Percentiles rank a stretch among this genome's conserved stretches.
Conservation (phyloP, 2,888 invertebrate species). For the Magallana nippona region DNA sequence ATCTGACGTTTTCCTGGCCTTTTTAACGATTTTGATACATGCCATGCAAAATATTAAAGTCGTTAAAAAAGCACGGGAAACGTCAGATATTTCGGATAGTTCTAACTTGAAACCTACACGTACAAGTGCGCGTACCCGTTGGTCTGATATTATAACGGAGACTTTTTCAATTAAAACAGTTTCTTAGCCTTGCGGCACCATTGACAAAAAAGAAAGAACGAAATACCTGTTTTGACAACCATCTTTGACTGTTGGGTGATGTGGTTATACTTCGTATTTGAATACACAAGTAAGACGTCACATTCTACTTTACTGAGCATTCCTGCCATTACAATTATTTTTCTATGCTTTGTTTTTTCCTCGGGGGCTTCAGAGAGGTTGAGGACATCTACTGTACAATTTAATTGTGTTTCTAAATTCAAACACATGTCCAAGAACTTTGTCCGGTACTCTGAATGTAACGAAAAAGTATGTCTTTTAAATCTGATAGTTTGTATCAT, state of each 20-base stretch:
- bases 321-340: constrained; percentile 7
- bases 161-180: no score
- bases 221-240: not conserved
- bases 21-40: no score
- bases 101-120: no score
- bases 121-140: no score
- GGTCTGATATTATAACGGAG: no score
- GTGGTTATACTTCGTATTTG: not conserved
- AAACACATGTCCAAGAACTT: not conserved
- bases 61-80: no score
- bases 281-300: constrained; percentile 7
- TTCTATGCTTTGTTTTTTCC: not conserved
- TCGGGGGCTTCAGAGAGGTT: not conserved
- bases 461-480: not conserved
- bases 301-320: not conserved
- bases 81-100: no score
- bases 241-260: not conserved
- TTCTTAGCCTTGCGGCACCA: no score
- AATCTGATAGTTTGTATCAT: not conserved
- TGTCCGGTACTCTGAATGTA: not conserved
- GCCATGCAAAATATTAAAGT: no score
- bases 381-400: not conserved
- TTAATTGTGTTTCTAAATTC: not conserved
- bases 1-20: no score
- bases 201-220: not conserved